Base-by-base conservation (phyloP, 1,140 invertebrate species). In the Grapholita molesta region DNA sequence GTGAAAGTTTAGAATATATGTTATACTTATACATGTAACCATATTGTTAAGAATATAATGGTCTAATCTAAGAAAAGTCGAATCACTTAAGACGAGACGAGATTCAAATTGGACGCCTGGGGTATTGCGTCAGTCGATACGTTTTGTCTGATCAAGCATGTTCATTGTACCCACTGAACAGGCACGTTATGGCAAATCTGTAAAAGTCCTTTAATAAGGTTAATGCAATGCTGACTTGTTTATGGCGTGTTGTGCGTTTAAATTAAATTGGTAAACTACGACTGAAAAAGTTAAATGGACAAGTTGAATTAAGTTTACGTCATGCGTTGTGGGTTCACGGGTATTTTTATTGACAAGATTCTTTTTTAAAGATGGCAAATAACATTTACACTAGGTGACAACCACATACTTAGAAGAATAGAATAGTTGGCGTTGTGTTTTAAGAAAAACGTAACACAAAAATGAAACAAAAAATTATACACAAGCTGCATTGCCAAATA, bases 31-130 rank as follows among this genome's bases (percentile, higher is more conserved):
- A n/a, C n/a, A n/a, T n/a, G n/a, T n/a, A n/a, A 38, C 35, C 0
- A n/a, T 21, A 48, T 15, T 21, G n/a, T 48, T 8, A 8, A 8
- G 25, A 28, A 55, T 15, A 21, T 55, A 67, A 67, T 69, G 73
- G 74, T 81, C 72, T 86, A 82, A 88, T 86, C 85, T 88, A 84
- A 83, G 80, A 83, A 80, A 85, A 89, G 79, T 84, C 83, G 76
- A 80, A 83, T 82, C 85, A 86, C 84, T 90, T 88, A 83, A 84
- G 71, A 75, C 73, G 75, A 85, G 72, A 77, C 77, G 78, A 86
- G 83, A 85, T 86, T 88, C 84, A 88, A 89, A 90, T 90, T 90
- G 88, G 86, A 85, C 84, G 87, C 83, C 83, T 80, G 84, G 71
- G 64, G 74, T 77, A 23, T 86, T 90, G 85, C 88, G 88, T 89